Evolutionary conservation across 1,140 invertebrate genomes (phyloP), one percentile per base, ranked within the genome.

Genomic region (Daktulosphaira vitifoliae): DNA sequence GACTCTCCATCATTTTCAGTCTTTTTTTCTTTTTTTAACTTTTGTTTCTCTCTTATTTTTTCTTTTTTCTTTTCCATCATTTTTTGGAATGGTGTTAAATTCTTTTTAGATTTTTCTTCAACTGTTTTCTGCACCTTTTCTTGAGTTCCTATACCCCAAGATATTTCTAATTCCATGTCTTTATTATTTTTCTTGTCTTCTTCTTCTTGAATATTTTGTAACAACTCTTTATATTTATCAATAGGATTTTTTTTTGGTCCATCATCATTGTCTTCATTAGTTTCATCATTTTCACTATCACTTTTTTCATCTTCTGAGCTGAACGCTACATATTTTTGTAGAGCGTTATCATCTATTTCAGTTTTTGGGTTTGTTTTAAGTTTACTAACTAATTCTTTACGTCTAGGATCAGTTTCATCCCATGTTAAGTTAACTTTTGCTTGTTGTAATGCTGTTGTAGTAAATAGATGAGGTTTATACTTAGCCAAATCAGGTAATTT

Each of bases 371-470:
- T 67, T 51, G 37, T 67, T 18, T 59, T 68, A 38, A 70, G 44
- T 46, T 71, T 72, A 49, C 66, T 67, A 20, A 66, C 65, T 62
- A 65, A 84, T 70, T 88, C 83, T 20, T 81, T 72, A 67, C 92
- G 78, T 46, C 87, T 82, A 8, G 84, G 85, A 76, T 96, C 88
- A 1, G 90, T 96, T 72, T 96, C 89, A 76, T 99, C 96, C 96
- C 96, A 99, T 0, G 93, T 97, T 9, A 96, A 77, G 39, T 69
- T 80, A 1, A 96, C 92, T 77, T 93, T 94, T 0, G 88, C 87
- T 77, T 95, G 91, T 71, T 93, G 88, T 46, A 98, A 75, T 1
- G 95, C 94, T 15, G 89, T 90, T 1, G 87, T 96, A 1, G 84
- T 87, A 72, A 98, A 97, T 62, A 84, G 76, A 64, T 86, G 80